Percentiles rank a stretch among this genome's conserved stretches.
These are phyloP conservation scores for Tragelaphus buxtoni DNA, from an alignment of 2,113 vertebrate genomes.

Conservation along the genomic window DNA sequence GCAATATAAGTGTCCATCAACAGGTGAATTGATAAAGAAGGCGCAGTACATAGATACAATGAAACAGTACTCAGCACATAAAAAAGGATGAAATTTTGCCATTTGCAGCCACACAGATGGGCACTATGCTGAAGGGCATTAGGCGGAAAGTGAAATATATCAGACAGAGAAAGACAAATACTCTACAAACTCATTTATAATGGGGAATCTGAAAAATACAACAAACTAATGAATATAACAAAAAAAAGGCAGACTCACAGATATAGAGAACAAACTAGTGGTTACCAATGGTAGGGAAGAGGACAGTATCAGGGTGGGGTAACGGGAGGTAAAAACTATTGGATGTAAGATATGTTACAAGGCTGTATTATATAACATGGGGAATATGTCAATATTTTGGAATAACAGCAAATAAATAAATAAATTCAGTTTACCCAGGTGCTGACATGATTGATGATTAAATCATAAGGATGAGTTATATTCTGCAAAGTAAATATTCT, in stretches of 20 bases:
- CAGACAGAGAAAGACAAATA: background rate
- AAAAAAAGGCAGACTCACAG: background rate
- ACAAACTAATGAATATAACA: background rate
- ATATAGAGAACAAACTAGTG: background rate
- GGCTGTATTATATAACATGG: background rate
- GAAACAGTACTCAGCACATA: background rate
- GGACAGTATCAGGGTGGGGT: background rate
- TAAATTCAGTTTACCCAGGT: background rate
- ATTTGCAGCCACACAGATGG: background rate
- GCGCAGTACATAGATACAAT: background rate
- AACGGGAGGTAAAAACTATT: background rate
- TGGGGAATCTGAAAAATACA: background rate
- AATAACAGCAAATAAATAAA: background rate
- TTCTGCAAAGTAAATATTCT: background rate
- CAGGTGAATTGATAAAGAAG: background rate
- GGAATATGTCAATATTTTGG: background rate
- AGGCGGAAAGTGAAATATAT: background rate
- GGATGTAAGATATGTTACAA: background rate
- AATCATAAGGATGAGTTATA: background rate
- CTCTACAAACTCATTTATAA: background rate
- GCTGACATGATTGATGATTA: background rate
- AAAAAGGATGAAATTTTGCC: background rate
- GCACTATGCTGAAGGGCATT: background rate
- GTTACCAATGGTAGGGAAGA: background rate
- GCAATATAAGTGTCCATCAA: background rate